Percentiles rank a stretch among this genome's conserved stretches.
phyloP scores from a whole-genome alignment of 1,140 invertebrate species.

The Micrasema longulum region DNA sequence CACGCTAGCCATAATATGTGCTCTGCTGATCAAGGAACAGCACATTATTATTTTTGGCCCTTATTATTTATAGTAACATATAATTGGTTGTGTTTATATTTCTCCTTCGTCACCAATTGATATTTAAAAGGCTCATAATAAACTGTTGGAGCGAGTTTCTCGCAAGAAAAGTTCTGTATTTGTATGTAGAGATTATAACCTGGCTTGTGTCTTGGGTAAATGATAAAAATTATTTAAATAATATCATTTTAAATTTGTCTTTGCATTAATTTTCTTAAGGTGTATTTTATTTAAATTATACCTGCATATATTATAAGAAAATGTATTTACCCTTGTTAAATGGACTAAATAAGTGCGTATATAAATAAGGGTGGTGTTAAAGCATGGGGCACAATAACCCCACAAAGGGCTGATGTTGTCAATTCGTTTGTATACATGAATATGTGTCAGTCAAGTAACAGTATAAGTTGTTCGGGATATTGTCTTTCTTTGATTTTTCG shows the following conservation, averaged over 20 bases:
- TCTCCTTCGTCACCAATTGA: not conserved
- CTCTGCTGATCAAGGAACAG: too few species aligned
- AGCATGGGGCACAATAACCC: not conserved
- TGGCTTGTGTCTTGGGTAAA: not conserved
- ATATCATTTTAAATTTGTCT: too few species aligned
- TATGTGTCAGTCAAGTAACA: not conserved
- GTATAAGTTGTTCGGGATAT: not conserved
- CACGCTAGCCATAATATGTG: too few species aligned
- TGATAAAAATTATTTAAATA: too few species aligned
- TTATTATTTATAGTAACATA: not conserved
- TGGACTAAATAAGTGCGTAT: too few species aligned
- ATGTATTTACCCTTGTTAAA: too few species aligned
- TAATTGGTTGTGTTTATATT: slow-evolving; percentile 1
- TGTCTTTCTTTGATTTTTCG: not conserved
- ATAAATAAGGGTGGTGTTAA: not conserved
- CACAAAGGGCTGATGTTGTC: not conserved
- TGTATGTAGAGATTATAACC: slow-evolving; percentile 13
- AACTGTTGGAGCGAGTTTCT: not conserved
- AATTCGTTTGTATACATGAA: not conserved
- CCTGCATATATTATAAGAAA: too few species aligned
- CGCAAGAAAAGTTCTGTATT: not conserved
- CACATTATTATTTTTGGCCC: not conserved
- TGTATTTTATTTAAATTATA: too few species aligned
- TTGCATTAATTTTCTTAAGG: too few species aligned
- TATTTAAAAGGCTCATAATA: not conserved